Percentiles rank a stretch among this genome's conserved stretches.
Conservation (phyloP, 2,888 invertebrate genomes). For the Clusia tigrina region DNA sequence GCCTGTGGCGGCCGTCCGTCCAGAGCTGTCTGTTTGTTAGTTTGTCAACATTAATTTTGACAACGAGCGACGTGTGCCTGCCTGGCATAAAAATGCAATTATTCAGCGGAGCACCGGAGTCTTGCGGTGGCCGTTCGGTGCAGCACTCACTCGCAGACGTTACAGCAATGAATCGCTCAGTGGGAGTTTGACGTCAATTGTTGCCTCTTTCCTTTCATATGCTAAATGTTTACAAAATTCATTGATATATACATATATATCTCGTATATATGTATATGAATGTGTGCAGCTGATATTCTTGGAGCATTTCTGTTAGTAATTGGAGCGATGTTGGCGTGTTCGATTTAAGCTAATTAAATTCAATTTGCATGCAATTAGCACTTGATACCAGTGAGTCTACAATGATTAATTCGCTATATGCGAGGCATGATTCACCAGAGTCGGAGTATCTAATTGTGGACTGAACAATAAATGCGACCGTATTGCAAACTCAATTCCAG, state of each 20-base stretch:
- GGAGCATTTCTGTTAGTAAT: neutral
- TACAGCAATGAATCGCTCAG: neutral
- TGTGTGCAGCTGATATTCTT: neutral
- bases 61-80: conserved; percentile 14
- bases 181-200: conserved; percentile 7
- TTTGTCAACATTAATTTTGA: conserved; percentile 16
- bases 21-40: neutral
- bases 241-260: too few relatives aligned
- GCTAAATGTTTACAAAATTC: too few relatives aligned
- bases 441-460: neutral
- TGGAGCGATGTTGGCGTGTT: neutral
- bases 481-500: too few relatives aligned
- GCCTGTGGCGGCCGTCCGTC: neutral
- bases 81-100: conserved; percentile 9
- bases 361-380: conserved; percentile 52
- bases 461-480: neutral
- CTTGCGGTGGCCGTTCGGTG: neutral
- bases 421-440: neutral
- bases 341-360: conserved; percentile 21
- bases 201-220: too few relatives aligned
- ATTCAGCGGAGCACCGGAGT: neutral
- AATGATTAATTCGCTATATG: neutral
- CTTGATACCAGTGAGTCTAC: conserved; percentile 3
- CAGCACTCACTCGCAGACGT: too few relatives aligned
- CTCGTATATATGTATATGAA: neutral